Evolutionary conservation across 2,888 invertebrate genomes (phyloP).

Genomic region (Apotomis betuletana): DNA sequence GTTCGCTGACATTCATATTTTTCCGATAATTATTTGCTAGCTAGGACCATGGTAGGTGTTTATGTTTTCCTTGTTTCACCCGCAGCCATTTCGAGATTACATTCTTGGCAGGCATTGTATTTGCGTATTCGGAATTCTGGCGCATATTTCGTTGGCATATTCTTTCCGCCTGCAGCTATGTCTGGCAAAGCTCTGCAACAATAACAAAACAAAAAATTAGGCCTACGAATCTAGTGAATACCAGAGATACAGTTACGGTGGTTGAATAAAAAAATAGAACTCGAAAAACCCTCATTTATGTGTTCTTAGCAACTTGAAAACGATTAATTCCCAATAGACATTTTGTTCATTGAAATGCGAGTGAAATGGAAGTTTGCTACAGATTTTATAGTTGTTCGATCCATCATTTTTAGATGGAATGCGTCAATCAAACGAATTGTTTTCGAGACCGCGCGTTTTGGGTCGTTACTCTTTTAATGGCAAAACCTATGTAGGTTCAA

Average conservation of each 20-base stretch:
- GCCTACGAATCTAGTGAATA: not conserved
- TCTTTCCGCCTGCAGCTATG: slow-evolving; percentile 56
- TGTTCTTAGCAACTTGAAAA: not conserved
- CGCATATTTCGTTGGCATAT: slow-evolving; percentile 74
- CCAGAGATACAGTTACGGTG: not conserved
- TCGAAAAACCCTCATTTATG: not conserved
- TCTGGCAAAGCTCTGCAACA: slow-evolving; percentile 69
- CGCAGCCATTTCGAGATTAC: slow-evolving; percentile 80
- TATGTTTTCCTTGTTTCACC: slow-evolving; percentile 78
- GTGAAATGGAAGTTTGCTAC: slow-evolving; percentile 1
- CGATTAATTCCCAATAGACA: not conserved
- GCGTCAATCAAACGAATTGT: slow-evolving; percentile 27
- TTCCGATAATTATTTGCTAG: slow-evolving; percentile 67
- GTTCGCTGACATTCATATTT: slow-evolving; percentile 78
- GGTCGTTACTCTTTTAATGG: slow-evolving; percentile 19
- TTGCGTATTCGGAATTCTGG: slow-evolving; percentile 68
- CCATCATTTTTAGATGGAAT: slow-evolving; percentile 25
- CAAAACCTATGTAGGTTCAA: not conserved
- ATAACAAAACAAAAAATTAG: slow-evolving; percentile 46
- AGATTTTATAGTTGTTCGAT: slow-evolving; percentile 8
- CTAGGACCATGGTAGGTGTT: slow-evolving; percentile 78
- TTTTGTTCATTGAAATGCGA: slow-evolving; percentile 9
- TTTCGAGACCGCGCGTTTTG: slow-evolving; percentile 28
- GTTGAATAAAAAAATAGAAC: not conserved
- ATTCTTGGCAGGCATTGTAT: slow-evolving; percentile 79